A percentile compares a stretch with the other conserved stretches of the same genome.
Conservation (phyloP, 2,113 vertebrate genomes). For the Bufo gargarizans region DNA sequence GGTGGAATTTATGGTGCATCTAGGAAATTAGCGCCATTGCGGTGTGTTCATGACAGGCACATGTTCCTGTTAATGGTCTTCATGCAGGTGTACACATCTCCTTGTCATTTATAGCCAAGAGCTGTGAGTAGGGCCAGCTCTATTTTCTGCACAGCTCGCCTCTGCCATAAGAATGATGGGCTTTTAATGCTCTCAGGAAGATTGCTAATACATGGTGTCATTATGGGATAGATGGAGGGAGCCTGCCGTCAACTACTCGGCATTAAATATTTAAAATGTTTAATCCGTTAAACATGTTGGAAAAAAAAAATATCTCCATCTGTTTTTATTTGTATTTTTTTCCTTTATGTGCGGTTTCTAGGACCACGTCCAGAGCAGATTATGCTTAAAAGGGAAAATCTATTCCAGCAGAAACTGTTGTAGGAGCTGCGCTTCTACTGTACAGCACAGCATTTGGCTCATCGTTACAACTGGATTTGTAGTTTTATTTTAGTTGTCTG, state of each 20-base stretch:
- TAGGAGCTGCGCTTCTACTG: conserved; percentile 7
- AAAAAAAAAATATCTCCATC: conserved; percentile 36
- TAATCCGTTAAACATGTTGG: conserved; percentile 54
- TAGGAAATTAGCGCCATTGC: conserved; percentile 11
- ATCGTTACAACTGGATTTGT: neutral
- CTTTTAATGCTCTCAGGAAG: conserved; percentile 59
- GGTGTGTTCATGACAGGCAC: conserved; percentile 54
- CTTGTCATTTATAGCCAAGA: conserved; percentile 43
- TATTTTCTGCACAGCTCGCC: conserved; percentile 35
- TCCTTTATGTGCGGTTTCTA: conserved; percentile 45
- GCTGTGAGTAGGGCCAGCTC: conserved; percentile 8
- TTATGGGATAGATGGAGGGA: conserved; percentile 49
- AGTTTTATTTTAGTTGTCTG: neutral
- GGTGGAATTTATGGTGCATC: conserved; percentile 51
- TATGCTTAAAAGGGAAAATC: conserved; percentile 53
- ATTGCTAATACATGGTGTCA: conserved; percentile 55
- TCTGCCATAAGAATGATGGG: conserved; percentile 40
- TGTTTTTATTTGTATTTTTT: conserved; percentile 56
- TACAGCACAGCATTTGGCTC: conserved; percentile 12
- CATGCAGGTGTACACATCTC: conserved; percentile 47
- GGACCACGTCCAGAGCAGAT: conserved; percentile 48
- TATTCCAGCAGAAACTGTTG: conserved; percentile 21
- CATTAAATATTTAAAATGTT: conserved; percentile 53
- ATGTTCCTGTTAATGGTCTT: conserved; percentile 29
- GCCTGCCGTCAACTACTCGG: conserved; percentile 49